A percentile compares a stretch with the other conserved stretches of the same genome.
Conservation (phyloP, 1,140 invertebrate genomes). For the Caenorhabditis tropicalis region DNA sequence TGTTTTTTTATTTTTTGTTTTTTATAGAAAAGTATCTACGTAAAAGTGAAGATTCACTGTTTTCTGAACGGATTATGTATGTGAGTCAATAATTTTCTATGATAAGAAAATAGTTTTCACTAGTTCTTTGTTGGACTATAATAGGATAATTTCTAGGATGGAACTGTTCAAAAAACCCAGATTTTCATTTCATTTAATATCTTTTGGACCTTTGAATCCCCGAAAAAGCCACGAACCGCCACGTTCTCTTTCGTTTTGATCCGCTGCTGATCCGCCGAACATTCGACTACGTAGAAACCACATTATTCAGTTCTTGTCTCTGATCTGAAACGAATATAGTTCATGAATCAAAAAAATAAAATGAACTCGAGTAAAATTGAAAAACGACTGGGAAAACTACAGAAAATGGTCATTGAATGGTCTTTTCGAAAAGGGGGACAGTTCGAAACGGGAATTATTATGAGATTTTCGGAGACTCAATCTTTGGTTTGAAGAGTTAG, state of each 20-base stretch:
- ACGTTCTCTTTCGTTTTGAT: slow-evolving; percentile 16
- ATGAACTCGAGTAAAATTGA: neutral
- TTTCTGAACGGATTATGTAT: no score
- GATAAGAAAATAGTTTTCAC: no score
- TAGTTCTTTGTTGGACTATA: no score
- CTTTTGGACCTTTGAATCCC: no score
- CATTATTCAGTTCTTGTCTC: neutral
- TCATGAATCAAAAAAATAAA: neutral
- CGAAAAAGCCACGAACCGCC: no score
- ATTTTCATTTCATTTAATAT: no score
- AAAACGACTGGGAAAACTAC: neutral
- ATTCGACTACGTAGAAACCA: slow-evolving; percentile 21
- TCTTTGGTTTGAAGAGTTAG: neutral
- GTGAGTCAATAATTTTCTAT: no score
- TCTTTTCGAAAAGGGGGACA: neutral
- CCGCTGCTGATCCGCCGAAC: neutral
- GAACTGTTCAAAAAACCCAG: no score
- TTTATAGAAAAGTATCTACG: neutral
- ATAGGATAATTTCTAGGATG: no score
- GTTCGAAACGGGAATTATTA: neutral
- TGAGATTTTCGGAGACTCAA: neutral
- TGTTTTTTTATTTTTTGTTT: neutral
- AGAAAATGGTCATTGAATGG: neutral
- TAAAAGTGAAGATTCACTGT: no score
- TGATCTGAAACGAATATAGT: neutral